Base-by-base conservation (phyloP, 2,113 vertebrate genomes). In the Helogale parvula region DNA sequence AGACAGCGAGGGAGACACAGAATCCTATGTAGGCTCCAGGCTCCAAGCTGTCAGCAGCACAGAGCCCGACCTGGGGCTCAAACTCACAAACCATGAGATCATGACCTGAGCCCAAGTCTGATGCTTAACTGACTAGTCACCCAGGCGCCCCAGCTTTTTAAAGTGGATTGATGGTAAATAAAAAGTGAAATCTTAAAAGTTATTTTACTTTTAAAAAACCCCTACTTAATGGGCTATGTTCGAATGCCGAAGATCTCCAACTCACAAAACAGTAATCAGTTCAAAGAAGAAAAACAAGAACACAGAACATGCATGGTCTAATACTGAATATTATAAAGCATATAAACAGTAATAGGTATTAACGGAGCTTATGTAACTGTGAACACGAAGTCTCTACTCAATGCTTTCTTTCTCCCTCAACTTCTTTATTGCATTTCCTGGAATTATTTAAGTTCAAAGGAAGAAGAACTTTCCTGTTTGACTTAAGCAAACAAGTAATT, bases 401-500 rank as follows among this genome's bases (percentile, higher is more conserved):
- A 47, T 23, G 85, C 79, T 29, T n/a, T n/a, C 83, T 68, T 88
- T 93, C 95, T 96, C 92, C 69, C 66, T 87, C 35, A 6, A 69
- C 76, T 85, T 72, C 95, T 96, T 92, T 68, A 92, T 76, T 93
- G 76, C 50, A 52, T 94, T 98, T 98, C 96, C 96, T 93, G 96
- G 96, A 96, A 97, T 97, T 95, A 97, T 90, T 96, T 90, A 92
- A 93, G 96, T 96, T 97, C 93, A 97, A 96, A 97, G 96, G 96
- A 96, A 95, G 82, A 96, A 94, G 82, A 97, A 91, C 89, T 85
- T 98, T 97, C 97, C 97, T 96, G 96, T 97, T 97, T 95, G 92
- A 96, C 95, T 95, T 95, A 93, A 93, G 94, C 74, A 97, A 98
- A 98, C 93, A 98, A 98, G 96, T 96, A 95, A 97, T 97, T 77